These are phyloP conservation scores for Tenebrio molitor DNA, from an alignment of 1,140 invertebrate genomes.

Conservation along the genomic window DNA sequence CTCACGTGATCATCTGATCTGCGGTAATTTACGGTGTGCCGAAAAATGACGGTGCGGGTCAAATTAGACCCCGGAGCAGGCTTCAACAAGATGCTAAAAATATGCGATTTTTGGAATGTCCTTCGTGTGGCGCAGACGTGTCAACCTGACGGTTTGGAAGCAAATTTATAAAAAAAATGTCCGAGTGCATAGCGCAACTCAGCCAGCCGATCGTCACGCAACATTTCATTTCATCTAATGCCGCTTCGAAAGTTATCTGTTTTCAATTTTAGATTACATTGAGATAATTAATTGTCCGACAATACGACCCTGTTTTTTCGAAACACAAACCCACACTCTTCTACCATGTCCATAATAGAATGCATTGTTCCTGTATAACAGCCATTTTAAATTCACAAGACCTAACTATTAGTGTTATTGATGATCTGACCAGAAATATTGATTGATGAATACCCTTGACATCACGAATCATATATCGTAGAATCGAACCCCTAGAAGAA, in stretches of 20 bases:
- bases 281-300: constrained; percentile 52
- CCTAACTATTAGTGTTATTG: constrained; percentile 54
- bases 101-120: too few relatives aligned
- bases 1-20: constrained; percentile 3
- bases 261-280: constrained; percentile 37
- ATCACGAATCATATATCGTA: constrained; percentile 21
- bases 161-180: too few relatives aligned
- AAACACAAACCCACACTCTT: constrained; percentile 46
- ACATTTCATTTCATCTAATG: constrained; percentile 26
- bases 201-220: background rate
- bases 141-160: too few relatives aligned
- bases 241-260: background rate
- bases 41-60: too few relatives aligned
- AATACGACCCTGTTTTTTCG: constrained; percentile 44
- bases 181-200: too few relatives aligned
- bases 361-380: constrained; percentile 47
- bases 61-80: too few relatives aligned
- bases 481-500: constrained; percentile 16
- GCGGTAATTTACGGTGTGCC: background rate
- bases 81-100: too few relatives aligned
- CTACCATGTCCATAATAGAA: constrained; percentile 44
- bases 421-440: constrained; percentile 52
- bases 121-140: too few relatives aligned
- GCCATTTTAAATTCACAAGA: constrained; percentile 48
- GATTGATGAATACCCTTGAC: constrained; percentile 52